Base-by-base conservation (phyloP, 2,888 invertebrate genomes). In the Empis stercorea region DNA sequence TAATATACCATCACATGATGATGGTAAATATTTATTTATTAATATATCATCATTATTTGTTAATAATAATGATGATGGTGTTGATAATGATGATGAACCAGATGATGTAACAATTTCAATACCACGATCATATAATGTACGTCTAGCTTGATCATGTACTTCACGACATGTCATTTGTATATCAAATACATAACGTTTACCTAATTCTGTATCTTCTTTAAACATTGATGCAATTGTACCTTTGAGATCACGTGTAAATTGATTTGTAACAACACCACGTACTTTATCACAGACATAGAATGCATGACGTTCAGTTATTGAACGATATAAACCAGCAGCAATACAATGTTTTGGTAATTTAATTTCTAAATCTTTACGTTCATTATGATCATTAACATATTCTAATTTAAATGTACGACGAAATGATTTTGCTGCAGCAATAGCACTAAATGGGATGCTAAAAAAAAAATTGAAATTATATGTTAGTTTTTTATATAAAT, bases 271-370 rank as follows among this genome's bases (percentile, higher is more conserved):
- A 49, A 87, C 87, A 52, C 79, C 84, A 40, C 89, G 76, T 13
- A 92, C 91, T 0, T 91, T 91, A 66, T 92, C 91, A 71, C 91
- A 91, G 66, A 87, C 87, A 70, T 88, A 92, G 73, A 92, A 92
- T 40, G 89, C 89, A 66, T 91, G 89, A 57, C 88, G 87, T 69
- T 92, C 92, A 0, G 91, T 92, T 54, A 92, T 84, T 20, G 88
- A 87, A 43, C 91, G 75, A 67, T 87, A 88, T 23, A 88, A 69
- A 34, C 87, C 86, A 41, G 84, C 84, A 2, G 91, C 89, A 42
- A 85, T 81, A 40, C 84, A 82, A 48, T 81, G 81, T 40, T 86
- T 85, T 57, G 84, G 81, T 70, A 89, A 76, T 68, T 87, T 87
- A 53, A 87, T 80, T 64, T 85, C 82, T 51, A 87, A 70, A 34